Conservation (phyloP, 2,113 vertebrate genomes). For the Maccullochella peelii region DNA sequence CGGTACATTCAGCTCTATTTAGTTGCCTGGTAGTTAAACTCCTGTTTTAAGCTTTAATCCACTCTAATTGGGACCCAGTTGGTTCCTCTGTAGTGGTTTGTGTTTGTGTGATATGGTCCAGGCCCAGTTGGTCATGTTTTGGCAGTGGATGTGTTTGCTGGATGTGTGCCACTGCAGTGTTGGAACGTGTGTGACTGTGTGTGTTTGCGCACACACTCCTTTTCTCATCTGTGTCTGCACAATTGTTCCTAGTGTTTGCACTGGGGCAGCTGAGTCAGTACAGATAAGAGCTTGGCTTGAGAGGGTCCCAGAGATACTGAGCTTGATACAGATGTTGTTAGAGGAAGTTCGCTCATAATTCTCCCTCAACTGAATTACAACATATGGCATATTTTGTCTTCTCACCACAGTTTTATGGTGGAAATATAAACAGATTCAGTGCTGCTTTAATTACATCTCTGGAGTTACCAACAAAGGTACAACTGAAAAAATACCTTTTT, state of each 20-base stretch:
- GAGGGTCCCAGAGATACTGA: conserved; percentile 62
- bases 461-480: neutral
- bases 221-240: conserved; percentile 71
- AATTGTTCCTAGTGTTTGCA: conserved; percentile 80
- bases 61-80: neutral
- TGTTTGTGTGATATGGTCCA: conserved; percentile 35
- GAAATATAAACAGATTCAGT: neutral
- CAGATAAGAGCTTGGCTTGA: conserved; percentile 76
- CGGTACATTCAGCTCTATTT: neutral
- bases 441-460: conserved; percentile 1
- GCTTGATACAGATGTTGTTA: conserved; percentile 55
- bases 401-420: conserved; percentile 4
- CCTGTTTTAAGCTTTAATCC: conserved; percentile 3
- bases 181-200: conserved; percentile 4
- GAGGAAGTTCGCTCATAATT: conserved; percentile 50
- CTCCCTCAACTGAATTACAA: conserved; percentile 16
- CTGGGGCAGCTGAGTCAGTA: conserved; percentile 81
- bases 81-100: conserved; percentile 20
- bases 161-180: conserved; percentile 47
- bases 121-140: conserved; percentile 58
- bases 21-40: neutral
- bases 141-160: conserved; percentile 64
- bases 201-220: conserved; percentile 21
- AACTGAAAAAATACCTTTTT: neutral
- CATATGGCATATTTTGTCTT: neutral